These are phyloP conservation scores for Drosophila demipolita DNA, from an alignment of 2,888 invertebrate species.

Conservation along the genomic window DNA sequence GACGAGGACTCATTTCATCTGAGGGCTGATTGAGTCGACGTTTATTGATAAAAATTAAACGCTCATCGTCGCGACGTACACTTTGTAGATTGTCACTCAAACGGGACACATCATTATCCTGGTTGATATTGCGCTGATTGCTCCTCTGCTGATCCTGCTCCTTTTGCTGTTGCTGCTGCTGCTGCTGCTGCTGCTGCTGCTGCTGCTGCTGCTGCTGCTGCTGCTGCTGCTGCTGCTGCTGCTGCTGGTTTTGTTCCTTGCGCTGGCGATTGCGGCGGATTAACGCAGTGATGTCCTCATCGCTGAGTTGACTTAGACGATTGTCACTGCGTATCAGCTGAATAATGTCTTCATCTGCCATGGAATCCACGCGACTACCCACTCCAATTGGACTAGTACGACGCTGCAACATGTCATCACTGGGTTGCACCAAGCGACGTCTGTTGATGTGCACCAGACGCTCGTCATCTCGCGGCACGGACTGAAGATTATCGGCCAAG, in stretches of 20 bases:
- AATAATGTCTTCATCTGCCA: constrained; percentile 15
- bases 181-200: too few species aligned
- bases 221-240: not conserved
- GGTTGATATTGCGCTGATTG: not conserved
- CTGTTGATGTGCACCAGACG: constrained; percentile 67
- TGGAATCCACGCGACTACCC: constrained; percentile 30
- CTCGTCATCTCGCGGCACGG: constrained; percentile 55
- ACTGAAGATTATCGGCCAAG: constrained; percentile 32
- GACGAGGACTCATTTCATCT: constrained; percentile 28
- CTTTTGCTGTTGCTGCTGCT: not conserved
- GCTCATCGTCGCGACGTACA: constrained; percentile 58
- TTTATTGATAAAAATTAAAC: constrained; percentile 58
- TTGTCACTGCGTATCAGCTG: constrained; percentile 5
- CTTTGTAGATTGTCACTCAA: constrained; percentile 35
- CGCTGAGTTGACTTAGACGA: constrained; percentile 10
- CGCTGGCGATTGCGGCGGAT: constrained; percentile 28
- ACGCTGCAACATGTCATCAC: constrained; percentile 26
- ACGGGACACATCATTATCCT: not conserved
- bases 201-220: too few species aligned
- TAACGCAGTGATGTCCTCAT: constrained; percentile 49
- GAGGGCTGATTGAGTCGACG: constrained; percentile 44
- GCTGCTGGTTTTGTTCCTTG: constrained; percentile 7
- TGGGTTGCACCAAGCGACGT: constrained; percentile 50
- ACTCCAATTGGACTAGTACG: constrained; percentile 38
- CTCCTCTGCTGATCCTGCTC: not conserved